Evolutionary conservation across 2,797 vertebrate species (phyloP), one percentile per base, ranked within the genome.

Genomic region (Gallinago stenura): DNA sequence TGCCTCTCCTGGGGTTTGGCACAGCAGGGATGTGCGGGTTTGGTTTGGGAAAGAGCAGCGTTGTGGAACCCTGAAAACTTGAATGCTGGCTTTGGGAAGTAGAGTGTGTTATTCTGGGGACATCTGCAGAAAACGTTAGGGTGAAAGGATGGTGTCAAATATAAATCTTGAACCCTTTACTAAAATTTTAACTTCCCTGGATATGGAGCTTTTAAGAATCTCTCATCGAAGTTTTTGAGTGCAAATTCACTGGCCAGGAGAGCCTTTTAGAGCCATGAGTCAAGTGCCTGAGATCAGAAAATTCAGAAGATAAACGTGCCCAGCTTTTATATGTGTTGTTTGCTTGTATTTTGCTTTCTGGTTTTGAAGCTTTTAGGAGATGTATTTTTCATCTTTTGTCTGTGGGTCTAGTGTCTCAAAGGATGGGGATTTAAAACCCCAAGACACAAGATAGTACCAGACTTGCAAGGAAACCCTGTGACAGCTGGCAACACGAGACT

Each of bases 21-120:
- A 28, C 17, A 17, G 41, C 13, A 19, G 28, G 39, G 58, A 61
- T 0, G 1, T 25, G 22, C 1, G 1, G 31, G 6, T 41, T 50
- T 35, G 35, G 6, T 57, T 43, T 64, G 39, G 45, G 33, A 14
- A 68, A n/a, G 15, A 71, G 51, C n/a, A 21, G 31, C 3, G 3
- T 28, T 54, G 45, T 45, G n/a, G 65, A 65, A 51, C 45, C 16
- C 37, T 62, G 65, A 12, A 37, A 80, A 41, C 13, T 51, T 25
- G 26, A 41, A 22, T 7, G 7, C 19, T 14, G 4, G 12, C 31
- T 64, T 46, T 68, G 48, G 33, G 30, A 30, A 81, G 26, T 30
- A 12, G 2, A 4, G 21, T 20, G 14, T 69, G 11, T 50, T 70
- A 16, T 39, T 33, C n/a, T 51, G 30, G 18, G 30, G 25, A 33